A percentile compares a stretch with the other conserved stretches of the same genome.
These are phyloP conservation scores for Lasioglossum leucozonium DNA, from an alignment of 2,888 invertebrate genomes.

Conservation along the genomic window DNA sequence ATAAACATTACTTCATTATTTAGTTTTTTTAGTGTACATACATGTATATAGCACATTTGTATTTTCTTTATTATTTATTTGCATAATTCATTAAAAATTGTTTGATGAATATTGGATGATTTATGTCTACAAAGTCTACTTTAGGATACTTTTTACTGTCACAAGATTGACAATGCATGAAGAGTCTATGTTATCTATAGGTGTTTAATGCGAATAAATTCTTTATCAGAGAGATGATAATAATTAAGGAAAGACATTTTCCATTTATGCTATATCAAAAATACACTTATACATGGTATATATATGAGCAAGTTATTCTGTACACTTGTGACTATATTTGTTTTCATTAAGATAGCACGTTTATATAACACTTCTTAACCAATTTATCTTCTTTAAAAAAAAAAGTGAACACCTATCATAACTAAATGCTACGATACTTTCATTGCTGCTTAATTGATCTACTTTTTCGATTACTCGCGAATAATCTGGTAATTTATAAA, in stretches of 20 bases:
- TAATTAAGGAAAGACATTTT: background rate
- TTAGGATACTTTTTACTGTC: background rate
- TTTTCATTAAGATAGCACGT: background rate
- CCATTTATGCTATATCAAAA: background rate
- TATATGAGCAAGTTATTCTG: background rate
- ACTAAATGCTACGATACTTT: constrained; percentile 3
- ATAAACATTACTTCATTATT: background rate
- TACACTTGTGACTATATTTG: background rate
- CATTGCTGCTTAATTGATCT: background rate
- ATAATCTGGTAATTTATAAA: constrained; percentile 28
- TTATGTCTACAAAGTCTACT: background rate
- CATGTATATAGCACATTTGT: too few species aligned
- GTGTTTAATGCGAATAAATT: background rate
- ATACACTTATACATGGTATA: background rate
- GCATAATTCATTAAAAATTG: background rate
- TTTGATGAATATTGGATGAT: constrained; percentile 19
- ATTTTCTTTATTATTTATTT: too few species aligned
- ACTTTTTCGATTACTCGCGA: constrained; percentile 12
- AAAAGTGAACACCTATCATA: constrained; percentile 1
- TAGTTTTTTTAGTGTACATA: background rate
- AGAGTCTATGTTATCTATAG: background rate
- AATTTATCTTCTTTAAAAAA: background rate
- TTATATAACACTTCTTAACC: background rate
- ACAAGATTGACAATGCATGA: background rate
- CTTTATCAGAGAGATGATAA: background rate